phyloP scores from a whole-genome alignment of 2,113 vertebrate genomes.

The Plecturocebus donacophilus region DNA sequence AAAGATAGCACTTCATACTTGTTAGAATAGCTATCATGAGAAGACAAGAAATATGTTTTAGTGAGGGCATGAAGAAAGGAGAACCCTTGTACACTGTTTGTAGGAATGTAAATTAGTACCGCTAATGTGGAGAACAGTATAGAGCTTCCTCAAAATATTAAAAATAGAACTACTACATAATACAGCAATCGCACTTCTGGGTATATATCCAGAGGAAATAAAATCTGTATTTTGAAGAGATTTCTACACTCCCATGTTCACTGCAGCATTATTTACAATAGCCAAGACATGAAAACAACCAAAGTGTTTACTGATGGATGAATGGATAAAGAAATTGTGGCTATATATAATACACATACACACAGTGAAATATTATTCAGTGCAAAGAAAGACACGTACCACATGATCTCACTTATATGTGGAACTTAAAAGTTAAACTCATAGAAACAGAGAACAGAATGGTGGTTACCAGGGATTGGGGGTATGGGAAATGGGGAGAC shows the following conservation, averaged over 20 bases:
- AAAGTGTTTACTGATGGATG: not conserved
- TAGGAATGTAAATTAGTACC: not conserved
- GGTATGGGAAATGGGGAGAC: not conserved
- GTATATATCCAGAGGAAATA: not conserved
- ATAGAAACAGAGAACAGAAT: not conserved
- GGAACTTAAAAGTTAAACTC: not conserved
- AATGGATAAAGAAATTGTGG: not conserved
- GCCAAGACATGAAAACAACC: not conserved
- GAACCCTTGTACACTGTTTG: not conserved
- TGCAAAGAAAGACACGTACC: not conserved
- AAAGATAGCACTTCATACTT: not conserved
- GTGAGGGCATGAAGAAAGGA: not conserved
- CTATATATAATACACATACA: not conserved
- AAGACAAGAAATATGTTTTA: not conserved
- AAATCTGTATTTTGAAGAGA: not conserved
- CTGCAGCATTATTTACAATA: not conserved
- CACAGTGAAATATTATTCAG: not conserved
- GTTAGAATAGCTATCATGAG: not conserved
- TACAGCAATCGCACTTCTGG: not conserved
- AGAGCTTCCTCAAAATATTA: not conserved
- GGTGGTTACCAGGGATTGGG: not conserved
- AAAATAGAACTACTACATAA: not conserved
- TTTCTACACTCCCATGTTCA: not conserved
- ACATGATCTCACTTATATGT: not conserved
- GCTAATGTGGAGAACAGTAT: not conserved